These are phyloP conservation scores for Hoplodrina ambigua DNA, from an alignment of 2,888 invertebrate species.

Conservation along the genomic window DNA sequence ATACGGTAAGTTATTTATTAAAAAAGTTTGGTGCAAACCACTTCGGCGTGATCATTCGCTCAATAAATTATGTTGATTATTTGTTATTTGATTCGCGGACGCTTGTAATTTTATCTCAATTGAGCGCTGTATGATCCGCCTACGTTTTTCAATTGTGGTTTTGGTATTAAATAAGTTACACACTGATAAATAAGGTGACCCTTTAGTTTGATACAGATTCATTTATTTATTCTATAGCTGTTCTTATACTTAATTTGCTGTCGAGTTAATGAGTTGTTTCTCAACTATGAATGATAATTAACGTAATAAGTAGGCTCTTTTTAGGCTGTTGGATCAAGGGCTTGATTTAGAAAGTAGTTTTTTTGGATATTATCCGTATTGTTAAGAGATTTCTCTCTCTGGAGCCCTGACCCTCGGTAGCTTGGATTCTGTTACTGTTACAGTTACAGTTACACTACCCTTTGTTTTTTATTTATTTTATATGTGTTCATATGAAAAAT, in stretches of 20 bases:
- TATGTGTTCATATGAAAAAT: too few relatives aligned
- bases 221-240: not conserved
- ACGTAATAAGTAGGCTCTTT: not conserved
- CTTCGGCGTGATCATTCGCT: constrained; percentile 29
- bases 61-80: constrained; percentile 54
- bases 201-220: constrained; percentile 12
- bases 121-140: constrained; percentile 43
- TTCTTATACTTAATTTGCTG: not conserved
- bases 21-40: constrained; percentile 29
- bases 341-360: too few relatives aligned
- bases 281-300: constrained; percentile 5
- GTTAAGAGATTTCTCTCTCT: too few relatives aligned
- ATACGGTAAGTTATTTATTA: constrained; percentile 43
- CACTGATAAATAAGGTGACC: constrained; percentile 39
- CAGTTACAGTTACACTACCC: too few relatives aligned
- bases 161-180: constrained; percentile 21
- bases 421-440: too few relatives aligned
- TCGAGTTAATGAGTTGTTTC: not conserved
- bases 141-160: constrained; percentile 39
- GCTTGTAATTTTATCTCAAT: constrained; percentile 59
- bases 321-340: too few relatives aligned
- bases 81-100: constrained; percentile 52
- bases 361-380: too few relatives aligned
- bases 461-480: too few relatives aligned
- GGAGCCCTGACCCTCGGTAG: too few relatives aligned